A percentile compares a stretch with the other conserved stretches of the same genome.
These are phyloP conservation scores for Henicopernis longicauda DNA, from an alignment of 2,113 vertebrate species.

Conservation along the genomic window DNA sequence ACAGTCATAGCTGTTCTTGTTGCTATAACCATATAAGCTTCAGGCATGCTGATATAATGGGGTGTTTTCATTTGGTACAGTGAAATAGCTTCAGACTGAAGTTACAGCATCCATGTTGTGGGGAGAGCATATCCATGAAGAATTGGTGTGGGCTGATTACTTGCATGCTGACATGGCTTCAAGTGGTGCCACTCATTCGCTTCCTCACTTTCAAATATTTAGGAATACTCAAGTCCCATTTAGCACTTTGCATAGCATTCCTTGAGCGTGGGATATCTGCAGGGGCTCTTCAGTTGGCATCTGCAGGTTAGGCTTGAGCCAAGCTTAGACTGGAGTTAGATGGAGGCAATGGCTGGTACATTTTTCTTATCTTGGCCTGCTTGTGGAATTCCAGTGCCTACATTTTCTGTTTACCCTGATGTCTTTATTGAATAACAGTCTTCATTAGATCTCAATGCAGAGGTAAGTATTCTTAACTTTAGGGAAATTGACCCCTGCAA, in stretches of 20 bases:
- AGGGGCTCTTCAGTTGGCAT: not conserved
- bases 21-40: not conserved
- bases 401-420: not conserved
- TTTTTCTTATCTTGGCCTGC: not conserved
- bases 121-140: not conserved
- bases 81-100: not conserved
- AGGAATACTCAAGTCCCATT: not conserved
- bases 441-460: not conserved
- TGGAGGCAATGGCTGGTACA: not conserved
- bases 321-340: not conserved
- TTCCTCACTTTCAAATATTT: not conserved
- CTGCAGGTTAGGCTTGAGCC: not conserved
- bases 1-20: not conserved
- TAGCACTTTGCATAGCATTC: not conserved
- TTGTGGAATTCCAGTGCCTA: not conserved
- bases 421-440: not conserved
- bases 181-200: not conserved
- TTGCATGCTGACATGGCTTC: not conserved
- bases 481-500: not conserved
- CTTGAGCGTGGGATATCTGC: not conserved
- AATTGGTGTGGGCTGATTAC: not conserved
- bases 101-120: not conserved
- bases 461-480: not conserved
- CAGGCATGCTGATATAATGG: not conserved
- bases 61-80: not conserved